Evolutionary conservation across 2,888 invertebrate species (phyloP).

Genomic region (Cyaniris semiargus): DNA sequence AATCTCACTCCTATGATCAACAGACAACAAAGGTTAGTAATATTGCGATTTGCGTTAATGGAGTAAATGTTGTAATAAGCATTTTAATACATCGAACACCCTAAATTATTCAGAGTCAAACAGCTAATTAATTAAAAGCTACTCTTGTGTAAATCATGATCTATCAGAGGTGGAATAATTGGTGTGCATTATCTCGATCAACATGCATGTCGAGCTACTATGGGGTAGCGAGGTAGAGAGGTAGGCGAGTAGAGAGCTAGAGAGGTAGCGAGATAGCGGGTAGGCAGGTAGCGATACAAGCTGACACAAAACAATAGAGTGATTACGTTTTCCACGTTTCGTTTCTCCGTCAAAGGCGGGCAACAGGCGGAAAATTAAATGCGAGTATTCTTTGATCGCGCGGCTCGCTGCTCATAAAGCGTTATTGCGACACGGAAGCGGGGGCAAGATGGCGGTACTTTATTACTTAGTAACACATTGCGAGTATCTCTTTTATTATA

Average conservation of each 20-base stretch:
- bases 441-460: slow-evolving; percentile 77
- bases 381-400: slow-evolving; percentile 72
- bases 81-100: background rate
- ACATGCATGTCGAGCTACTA: background rate
- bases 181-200: slow-evolving; percentile 14
- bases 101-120: background rate
- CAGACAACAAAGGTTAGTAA: too few species aligned
- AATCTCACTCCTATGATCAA: too few species aligned
- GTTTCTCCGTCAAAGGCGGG: slow-evolving; percentile 66
- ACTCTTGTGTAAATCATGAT: slow-evolving; percentile 9
- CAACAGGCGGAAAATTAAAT: slow-evolving; percentile 72
- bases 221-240: background rate
- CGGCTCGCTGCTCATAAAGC: slow-evolving; percentile 68
- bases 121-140: background rate
- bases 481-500: slow-evolving; percentile 76
- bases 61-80: too few species aligned
- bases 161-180: background rate
- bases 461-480: slow-evolving; percentile 79
- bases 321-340: slow-evolving; percentile 65
- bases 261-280: background rate
- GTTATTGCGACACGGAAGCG: slow-evolving; percentile 72
- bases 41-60: too few species aligned
- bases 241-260: background rate
- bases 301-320: slow-evolving; percentile 51
- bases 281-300: slow-evolving; percentile 4